phyloP scores from a whole-genome alignment of 2,113 vertebrate species.

The Petromus typicus region DNA sequence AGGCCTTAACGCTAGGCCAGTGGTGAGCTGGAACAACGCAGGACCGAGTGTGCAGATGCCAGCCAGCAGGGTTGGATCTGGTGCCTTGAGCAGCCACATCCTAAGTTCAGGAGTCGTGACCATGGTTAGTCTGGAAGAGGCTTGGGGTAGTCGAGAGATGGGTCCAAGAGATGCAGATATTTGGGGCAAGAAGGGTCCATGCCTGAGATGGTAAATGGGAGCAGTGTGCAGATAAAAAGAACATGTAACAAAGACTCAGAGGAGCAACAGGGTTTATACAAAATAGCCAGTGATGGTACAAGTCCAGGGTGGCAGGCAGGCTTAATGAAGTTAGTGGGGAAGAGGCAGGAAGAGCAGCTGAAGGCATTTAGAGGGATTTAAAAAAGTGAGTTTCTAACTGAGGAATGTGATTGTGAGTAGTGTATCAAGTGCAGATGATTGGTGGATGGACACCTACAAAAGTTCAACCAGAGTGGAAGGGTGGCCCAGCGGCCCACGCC shows the following conservation, averaged over 20 bases:
- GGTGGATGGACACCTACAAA: not conserved
- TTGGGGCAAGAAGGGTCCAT: not conserved
- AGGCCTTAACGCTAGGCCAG: not conserved
- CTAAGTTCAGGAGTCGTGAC: not conserved
- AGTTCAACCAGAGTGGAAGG: not conserved
- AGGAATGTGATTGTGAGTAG: not conserved
- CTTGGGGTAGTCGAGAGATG: not conserved
- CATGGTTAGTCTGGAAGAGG: not conserved
- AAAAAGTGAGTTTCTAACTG: not conserved
- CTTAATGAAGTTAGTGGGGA: not conserved
- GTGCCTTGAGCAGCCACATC: not conserved
- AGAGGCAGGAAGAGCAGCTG: not conserved
- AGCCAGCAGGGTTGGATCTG: too few relatives aligned
- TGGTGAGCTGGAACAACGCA: not conserved
- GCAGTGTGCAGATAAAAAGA: not conserved
- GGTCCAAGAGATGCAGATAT: not conserved
- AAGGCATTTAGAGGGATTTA: not conserved
- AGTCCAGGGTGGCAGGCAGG: too few relatives aligned
- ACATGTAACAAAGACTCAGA: not conserved
- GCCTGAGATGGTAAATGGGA: not conserved
- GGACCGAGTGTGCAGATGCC: not conserved
- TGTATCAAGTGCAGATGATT: not conserved
- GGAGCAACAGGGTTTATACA: not conserved
- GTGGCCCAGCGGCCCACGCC: too few relatives aligned
- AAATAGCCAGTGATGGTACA: not conserved